phyloP scores from a whole-genome alignment of 30 jellyfish, hydroid and myxozoan genomes.

The Cassiopea andromeda region DNA sequence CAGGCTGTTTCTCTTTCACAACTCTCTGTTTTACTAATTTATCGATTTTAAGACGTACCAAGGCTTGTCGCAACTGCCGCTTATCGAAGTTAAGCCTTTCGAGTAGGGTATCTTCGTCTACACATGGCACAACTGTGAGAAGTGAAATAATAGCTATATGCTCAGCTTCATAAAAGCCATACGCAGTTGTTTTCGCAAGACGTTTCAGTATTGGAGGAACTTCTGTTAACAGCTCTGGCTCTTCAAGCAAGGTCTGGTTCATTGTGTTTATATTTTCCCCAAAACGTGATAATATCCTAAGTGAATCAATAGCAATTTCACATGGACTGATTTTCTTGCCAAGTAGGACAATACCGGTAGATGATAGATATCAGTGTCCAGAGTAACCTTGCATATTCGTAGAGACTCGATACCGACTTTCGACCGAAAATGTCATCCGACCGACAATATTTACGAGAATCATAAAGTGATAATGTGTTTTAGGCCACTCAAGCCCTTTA shows the following conservation, averaged over 20 bases:
- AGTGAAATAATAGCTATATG: constrained; percentile 85
- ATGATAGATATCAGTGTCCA: too few species aligned
- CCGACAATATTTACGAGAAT: too few species aligned
- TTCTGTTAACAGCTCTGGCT: constrained; percentile 95
- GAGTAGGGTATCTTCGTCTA: constrained; percentile 93
- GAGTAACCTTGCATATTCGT: too few species aligned
- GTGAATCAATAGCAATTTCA: too few species aligned
- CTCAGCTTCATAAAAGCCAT: constrained; percentile 96
- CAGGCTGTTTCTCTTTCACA: constrained; percentile 90
- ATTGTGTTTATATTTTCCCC: background rate
- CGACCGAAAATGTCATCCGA: too few species aligned
- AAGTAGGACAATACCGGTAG: too few species aligned
- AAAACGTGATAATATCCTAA: too few species aligned
- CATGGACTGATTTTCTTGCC: too few species aligned
- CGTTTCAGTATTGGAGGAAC: constrained; percentile 97
- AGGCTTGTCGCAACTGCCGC: constrained; percentile 92
- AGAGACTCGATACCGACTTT: too few species aligned
- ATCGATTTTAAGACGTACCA: constrained; percentile 81
- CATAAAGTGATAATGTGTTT: too few species aligned
- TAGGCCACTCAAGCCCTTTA: too few species aligned
- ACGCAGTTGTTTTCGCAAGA: constrained; percentile 91
- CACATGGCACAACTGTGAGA: constrained; percentile 85
- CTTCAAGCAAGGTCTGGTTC: constrained; percentile 87
- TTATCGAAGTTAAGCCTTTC: constrained; percentile 92
- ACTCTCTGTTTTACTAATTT: constrained; percentile 94